Conservation (phyloP, 2,888 invertebrate genomes). For the Pyrrhosoma nymphula region DNA sequence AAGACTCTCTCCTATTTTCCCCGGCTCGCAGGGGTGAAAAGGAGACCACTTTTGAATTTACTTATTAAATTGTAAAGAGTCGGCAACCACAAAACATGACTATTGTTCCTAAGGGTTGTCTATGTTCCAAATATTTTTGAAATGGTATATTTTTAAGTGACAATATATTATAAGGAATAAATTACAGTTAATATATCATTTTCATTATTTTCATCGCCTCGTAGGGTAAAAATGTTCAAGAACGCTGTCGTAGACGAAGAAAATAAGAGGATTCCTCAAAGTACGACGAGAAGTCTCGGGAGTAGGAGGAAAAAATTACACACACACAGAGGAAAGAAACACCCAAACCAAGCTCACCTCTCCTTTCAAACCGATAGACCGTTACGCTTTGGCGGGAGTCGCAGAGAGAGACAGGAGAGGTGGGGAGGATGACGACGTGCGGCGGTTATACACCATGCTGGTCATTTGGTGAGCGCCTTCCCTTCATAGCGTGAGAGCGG, state of each 20-base stretch:
- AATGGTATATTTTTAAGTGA: too few relatives aligned
- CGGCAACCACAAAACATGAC: too few relatives aligned
- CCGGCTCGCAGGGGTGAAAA: too few relatives aligned
- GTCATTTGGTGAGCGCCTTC: constrained; percentile 35
- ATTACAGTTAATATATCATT: too few relatives aligned
- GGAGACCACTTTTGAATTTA: too few relatives aligned
- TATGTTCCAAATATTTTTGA: too few relatives aligned
- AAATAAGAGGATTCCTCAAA: not conserved
- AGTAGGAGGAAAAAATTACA: not conserved
- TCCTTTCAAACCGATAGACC: constrained; percentile 65
- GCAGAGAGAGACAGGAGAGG: not conserved
- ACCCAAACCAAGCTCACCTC: constrained; percentile 30
- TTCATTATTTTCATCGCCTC: too few relatives aligned
- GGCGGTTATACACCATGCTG: constrained; percentile 49
- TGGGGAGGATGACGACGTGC: not conserved
- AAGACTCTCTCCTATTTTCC: too few relatives aligned
- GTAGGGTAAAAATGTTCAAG: not conserved
- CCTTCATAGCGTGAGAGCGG: constrained; percentile 54
- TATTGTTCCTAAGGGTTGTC: too few relatives aligned
- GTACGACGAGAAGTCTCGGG: not conserved
- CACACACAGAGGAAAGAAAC: not conserved
- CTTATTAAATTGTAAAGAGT: too few relatives aligned
- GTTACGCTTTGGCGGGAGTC: constrained; percentile 23
- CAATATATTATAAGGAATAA: too few relatives aligned
- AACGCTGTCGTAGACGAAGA: not conserved